Evolutionary conservation across 53 echinoderm and acorn worm genomes (phyloP), one percentile per base, ranked within the genome.

Genomic region (Stichopus horrens): DNA sequence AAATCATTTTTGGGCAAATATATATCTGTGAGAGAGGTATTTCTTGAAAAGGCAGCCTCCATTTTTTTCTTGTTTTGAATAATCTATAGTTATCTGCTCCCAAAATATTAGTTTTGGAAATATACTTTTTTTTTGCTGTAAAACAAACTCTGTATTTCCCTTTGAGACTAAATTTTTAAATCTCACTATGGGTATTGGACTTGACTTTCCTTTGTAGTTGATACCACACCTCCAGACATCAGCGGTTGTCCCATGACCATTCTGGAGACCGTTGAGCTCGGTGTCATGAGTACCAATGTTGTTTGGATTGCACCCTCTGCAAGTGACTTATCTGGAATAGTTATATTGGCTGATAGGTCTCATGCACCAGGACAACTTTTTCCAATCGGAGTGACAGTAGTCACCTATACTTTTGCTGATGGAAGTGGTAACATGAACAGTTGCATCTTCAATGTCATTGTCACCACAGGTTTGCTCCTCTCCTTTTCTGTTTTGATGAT

Each of bases 371-470:
- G 51, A 21, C 11, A 21, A 9, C 0, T 0, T 9, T 75, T 75
- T 51, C 16, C 9, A 9, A 6, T 75, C 9, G 75, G 75, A 21
- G 9, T 9, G 21, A 51, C 75, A 9, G 19, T 20, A 75, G 19
- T 75, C 18, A 75, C 75, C 0, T 75, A 75, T 51, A 19, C 21
- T 13, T 75, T 75, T 51, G 4, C 19, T 6, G 75, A 75, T 75
- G 75, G 16, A 9, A 51, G 21, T 9, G 21, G 21, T 51, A 75
- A 75, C 75, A 21, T 23, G 18, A 21, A 14, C 51, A 75, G 21
- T 9, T 75, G 75, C 5, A 75, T 75, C 75, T 75, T 75, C 21
- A 75, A 75, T 75, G 37, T 75, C 51, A 51, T 75, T 18, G 75
- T 75, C 4, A 75, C 75, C 11, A 75, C 75, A 75, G 75, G 75